Evolutionary conservation across 1,140 invertebrate genomes (phyloP).

Genomic region (Holotrichia oblita): DNA sequence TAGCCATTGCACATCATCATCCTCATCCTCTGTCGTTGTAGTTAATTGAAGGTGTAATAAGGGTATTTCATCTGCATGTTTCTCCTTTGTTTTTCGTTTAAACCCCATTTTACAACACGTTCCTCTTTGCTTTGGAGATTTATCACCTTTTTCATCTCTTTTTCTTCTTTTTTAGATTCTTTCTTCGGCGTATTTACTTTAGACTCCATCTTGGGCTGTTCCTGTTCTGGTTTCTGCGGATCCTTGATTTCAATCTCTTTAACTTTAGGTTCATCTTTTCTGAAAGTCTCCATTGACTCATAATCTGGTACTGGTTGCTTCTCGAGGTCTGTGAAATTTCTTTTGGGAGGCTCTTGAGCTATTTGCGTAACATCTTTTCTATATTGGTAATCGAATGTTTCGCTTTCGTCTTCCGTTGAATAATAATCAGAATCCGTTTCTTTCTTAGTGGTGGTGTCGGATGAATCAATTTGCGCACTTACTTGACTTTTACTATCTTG

Average conservation of each 20-base stretch:
- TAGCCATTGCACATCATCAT: background rate
- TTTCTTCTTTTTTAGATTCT: background rate
- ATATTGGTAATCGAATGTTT: conserved; percentile 56
- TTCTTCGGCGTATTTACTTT: background rate
- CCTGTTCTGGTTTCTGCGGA: background rate
- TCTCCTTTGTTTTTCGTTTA: background rate
- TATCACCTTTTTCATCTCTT: background rate
- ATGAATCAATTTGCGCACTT: background rate
- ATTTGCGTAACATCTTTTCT: conserved; percentile 45
- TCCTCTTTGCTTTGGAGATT: background rate
- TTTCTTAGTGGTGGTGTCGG: background rate
- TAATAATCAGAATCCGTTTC: conserved; percentile 37
- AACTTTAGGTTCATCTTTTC: background rate
- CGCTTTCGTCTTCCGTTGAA: conserved; percentile 36
- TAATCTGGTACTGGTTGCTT: conserved; percentile 55
- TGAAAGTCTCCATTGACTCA: conserved; percentile 54
- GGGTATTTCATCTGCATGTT: conserved; percentile 27
- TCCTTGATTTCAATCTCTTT: background rate
- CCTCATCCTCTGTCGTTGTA: background rate
- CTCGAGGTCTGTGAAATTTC: conserved; percentile 53
- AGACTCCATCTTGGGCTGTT: background rate
- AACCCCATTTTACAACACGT: background rate
- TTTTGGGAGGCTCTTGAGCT: conserved; percentile 24
- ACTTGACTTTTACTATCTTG: background rate
- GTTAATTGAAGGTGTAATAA: conserved; percentile 9